These are phyloP conservation scores for Drosophila flavopinicola DNA, from an alignment of 2,888 invertebrate genomes.

Conservation along the genomic window DNA sequence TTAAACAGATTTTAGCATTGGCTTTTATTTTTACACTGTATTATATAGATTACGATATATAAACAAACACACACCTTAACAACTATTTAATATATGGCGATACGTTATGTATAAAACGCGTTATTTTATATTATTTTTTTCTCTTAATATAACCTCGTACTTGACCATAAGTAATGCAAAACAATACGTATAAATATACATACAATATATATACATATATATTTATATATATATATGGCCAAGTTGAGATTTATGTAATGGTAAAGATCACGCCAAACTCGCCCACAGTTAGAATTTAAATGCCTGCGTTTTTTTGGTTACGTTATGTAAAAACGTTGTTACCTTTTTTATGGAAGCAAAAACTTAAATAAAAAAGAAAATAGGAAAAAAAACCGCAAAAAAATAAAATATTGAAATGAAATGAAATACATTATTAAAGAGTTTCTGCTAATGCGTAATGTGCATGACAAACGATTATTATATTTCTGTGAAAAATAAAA, in stretches of 20 bases:
- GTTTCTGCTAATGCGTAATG: conserved; percentile 71
- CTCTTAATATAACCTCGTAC: conserved; percentile 19
- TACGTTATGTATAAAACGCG: conserved; percentile 30
- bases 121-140: conserved; percentile 36
- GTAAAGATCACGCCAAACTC: conserved; percentile 44
- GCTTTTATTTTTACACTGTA: conserved; percentile 52
- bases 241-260: conserved; percentile 57
- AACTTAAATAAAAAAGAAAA: conserved; percentile 16
- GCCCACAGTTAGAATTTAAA: conserved; percentile 58
- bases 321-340: conserved; percentile 73
- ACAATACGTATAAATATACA: conserved; percentile 34
- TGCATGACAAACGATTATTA: conserved; percentile 77
- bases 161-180: conserved; percentile 39
- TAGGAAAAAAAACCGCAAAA: conserved; percentile 15
- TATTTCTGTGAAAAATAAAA: conserved; percentile 80
- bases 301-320: conserved; percentile 62
- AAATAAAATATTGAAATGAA: conserved; percentile 40
- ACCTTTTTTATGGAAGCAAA: conserved; percentile 64
- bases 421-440: conserved; percentile 53
- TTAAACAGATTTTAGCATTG: conserved; percentile 64
- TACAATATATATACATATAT: conserved; percentile 31
- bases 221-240: conserved; percentile 51
- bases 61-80: conserved; percentile 20
- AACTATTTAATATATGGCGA: conserved; percentile 37
- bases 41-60: conserved; percentile 42